A percentile compares a stretch with the other conserved stretches of the same genome.
Evolutionary conservation across 2,797 vertebrate species (phyloP).

Genomic region (Artibeus lituratus): DNA sequence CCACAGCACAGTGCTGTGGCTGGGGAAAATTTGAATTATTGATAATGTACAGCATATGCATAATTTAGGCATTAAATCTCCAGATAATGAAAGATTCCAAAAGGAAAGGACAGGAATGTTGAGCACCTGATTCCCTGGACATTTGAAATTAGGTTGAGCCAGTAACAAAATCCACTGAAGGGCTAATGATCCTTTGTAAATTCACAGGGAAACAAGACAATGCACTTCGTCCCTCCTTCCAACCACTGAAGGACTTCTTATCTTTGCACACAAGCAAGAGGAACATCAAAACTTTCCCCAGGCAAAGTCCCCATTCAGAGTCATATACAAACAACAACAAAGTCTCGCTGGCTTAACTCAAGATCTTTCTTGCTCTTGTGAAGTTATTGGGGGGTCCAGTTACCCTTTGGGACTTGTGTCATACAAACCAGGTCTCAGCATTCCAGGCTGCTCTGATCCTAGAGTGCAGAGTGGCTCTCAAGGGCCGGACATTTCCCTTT

Average conservation of each 20-base stretch:
- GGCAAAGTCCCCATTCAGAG: neutral
- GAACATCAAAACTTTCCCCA: neutral
- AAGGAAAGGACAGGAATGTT: neutral
- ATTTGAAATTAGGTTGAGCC: neutral
- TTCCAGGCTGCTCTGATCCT: neutral
- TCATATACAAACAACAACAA: neutral
- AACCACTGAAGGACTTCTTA: neutral
- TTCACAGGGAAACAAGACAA: neutral
- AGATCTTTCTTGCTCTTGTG: neutral
- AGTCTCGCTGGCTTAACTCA: neutral
- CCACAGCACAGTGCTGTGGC: neutral
- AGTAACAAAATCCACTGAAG: neutral
- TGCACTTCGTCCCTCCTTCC: neutral
- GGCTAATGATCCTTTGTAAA: neutral
- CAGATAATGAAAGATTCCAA: neutral
- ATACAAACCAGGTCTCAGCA: neutral
- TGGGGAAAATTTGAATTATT: slow-evolving; percentile 51
- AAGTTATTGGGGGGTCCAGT: neutral
- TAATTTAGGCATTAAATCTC: neutral
- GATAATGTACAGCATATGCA: neutral
- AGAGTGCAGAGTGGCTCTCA: neutral
- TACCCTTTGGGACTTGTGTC: neutral
- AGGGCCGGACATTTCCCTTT: too few relatives aligned
- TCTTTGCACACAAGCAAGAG: neutral
- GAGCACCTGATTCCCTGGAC: neutral